Percentiles rank a stretch among this genome's conserved stretches.
These are phyloP conservation scores for Cardinalis cardinalis DNA, from an alignment of 2,113 vertebrate genomes.

Conservation along the genomic window DNA sequence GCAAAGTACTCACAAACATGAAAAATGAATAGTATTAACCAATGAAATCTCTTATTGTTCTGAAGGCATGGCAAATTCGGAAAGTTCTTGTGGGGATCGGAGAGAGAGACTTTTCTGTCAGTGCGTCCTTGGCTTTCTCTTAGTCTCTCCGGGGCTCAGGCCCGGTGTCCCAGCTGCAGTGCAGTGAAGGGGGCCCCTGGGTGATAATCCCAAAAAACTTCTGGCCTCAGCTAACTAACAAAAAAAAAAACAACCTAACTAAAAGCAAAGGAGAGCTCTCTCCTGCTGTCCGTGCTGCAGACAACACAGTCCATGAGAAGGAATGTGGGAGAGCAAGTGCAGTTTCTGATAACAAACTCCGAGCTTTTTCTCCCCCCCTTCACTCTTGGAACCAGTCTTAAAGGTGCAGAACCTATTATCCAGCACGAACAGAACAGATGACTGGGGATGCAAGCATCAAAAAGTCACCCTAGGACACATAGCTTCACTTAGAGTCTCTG, in stretches of 20 bases:
- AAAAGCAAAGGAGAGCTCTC: neutral
- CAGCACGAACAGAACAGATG: neutral
- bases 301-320: neutral
- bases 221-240: neutral
- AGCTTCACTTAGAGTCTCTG: neutral
- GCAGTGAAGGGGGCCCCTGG: rapidly evolving
- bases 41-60: neutral
- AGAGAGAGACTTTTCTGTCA: too few relatives aligned
- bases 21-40: neutral
- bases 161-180: rapidly evolving
- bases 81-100: too few relatives aligned
- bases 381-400: neutral
- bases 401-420: neutral
- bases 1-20: neutral
- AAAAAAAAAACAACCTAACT: too few relatives aligned
- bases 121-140: neutral
- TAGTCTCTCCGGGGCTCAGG: rapidly evolving
- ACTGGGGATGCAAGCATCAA: neutral
- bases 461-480: neutral
- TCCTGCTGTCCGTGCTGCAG: neutral
- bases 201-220: neutral
- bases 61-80: neutral
- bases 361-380: rapidly evolving
- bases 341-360: rapidly evolving
- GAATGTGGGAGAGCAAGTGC: neutral